Percentiles rank a stretch among this genome's conserved stretches.
Evolutionary conservation across 2,113 vertebrate genomes (phyloP).

Genomic region (Heterotis niloticus): DNA sequence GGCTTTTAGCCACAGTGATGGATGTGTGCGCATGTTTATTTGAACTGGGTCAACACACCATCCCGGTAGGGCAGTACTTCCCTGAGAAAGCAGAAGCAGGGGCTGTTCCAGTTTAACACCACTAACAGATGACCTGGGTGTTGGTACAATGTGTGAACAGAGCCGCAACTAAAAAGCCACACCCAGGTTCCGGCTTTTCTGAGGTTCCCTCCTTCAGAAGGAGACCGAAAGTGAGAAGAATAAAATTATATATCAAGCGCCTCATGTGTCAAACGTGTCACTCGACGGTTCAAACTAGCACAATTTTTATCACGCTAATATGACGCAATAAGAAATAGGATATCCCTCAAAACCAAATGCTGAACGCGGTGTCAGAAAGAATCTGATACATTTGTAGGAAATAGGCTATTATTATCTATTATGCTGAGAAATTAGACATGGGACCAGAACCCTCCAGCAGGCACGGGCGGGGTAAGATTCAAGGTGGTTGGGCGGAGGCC

Average conservation of each 20-base stretch:
- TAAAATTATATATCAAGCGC: background rate
- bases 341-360: background rate
- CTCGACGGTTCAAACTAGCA: background rate
- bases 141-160: background rate
- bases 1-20: background rate
- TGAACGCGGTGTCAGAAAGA: background rate
- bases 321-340: slow-evolving; percentile 1
- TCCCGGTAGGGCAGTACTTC: slow-evolving; percentile 13
- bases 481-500: background rate
- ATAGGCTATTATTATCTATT: background rate
- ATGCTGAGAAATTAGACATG: slow-evolving; percentile 1
- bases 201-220: background rate
- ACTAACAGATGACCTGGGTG: background rate
- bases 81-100: slow-evolving; percentile 22
- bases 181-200: background rate
- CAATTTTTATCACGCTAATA: background rate
- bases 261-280: background rate
- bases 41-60: slow-evolving; percentile 18
- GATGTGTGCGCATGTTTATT: slow-evolving; percentile 27
- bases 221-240: background rate
- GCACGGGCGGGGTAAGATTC: no score
- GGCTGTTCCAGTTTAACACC: background rate
- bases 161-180: background rate
- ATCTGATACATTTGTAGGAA: slow-evolving; percentile 5
- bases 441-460: background rate